Percentiles rank a stretch among this genome's conserved stretches.
Evolutionary conservation across 2,797 vertebrate species (phyloP).

Genomic region (Myiothlypis chrysogaster): DNA sequence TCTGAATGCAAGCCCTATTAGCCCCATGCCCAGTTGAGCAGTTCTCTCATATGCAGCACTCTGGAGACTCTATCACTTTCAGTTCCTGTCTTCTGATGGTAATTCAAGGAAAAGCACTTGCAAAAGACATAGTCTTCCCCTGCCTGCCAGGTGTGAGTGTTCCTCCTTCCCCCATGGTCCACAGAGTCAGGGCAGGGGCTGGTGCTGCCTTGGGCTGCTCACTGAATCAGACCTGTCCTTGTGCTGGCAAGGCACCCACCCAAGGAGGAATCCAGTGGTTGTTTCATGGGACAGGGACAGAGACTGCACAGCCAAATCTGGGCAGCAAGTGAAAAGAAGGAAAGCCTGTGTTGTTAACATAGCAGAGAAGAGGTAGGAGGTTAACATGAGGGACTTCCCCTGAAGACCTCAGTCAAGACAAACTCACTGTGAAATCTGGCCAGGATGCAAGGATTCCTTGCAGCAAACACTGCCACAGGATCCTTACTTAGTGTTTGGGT

Average conservation of each 20-base stretch:
- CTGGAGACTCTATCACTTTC: rapidly evolving
- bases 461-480: neutral
- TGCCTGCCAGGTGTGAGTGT: rapidly evolving
- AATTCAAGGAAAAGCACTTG: neutral
- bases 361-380: neutral
- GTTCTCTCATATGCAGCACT: neutral
- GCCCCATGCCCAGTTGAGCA: neutral
- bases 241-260: neutral
- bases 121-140: neutral
- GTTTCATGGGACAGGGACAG: neutral
- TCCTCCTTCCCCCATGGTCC: neutral
- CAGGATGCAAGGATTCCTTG: neutral
- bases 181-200: rapidly evolving
- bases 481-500: neutral
- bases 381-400: neutral
- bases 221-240: neutral
- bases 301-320: neutral
- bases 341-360: neutral
- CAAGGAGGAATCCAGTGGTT: neutral
- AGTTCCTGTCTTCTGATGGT: neutral
- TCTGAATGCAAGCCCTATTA: neutral
- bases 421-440: neutral
- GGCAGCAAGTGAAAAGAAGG: neutral
- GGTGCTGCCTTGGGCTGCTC: neutral
- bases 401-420: neutral